Evolutionary conservation across 1,140 invertebrate genomes (phyloP), one percentile per base, ranked within the genome.

Genomic region (Eriocheir sinensis): DNA sequence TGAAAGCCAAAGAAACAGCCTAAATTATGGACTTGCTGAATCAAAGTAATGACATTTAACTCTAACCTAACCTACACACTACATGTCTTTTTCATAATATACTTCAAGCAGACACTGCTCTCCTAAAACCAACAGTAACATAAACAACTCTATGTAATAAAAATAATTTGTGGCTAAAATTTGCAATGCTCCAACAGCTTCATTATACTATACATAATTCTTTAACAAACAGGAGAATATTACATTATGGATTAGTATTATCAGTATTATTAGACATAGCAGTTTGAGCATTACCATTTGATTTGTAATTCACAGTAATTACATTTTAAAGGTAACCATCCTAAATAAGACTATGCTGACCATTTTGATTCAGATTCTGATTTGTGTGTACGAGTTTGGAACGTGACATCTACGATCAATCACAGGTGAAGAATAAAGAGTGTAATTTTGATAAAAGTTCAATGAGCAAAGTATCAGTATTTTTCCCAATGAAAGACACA

Each of bases 81-180:
- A 72, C 60, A 72, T 72, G 60, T 72, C 60, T 72, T 72, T 72
- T 27, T 72, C 60, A n/a, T 72, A 27, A 27, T 72, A 72, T 27
- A 72, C 60, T n/a, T 72, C n/a, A 72, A 72, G 60, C 60, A 72
- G 48, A 72, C 60, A 72, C 60, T 72, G 21, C 21, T 72, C 60
- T 72, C 60, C 60, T 72, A 72, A 72, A 72, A 72, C 60, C 60
- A 72, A 72, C 60, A 72, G 60, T 72, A 72, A 72, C 60, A 72
- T n/a, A 72, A 72, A 72, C 60, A 72, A 72, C n/a, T 53, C 60
- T 72, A 72, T 72, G 60, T 72, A 72, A 72, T 72, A 72, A 72
- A 72, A 72, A 72, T 72, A 72, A 72, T 72, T 72, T 72, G 60
- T 72, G 60, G 60, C 60, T 72, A 72, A 72, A 72, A 72, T 72